Evolutionary conservation across 1,140 invertebrate genomes (phyloP).

Genomic region (Caerostris darwini): DNA sequence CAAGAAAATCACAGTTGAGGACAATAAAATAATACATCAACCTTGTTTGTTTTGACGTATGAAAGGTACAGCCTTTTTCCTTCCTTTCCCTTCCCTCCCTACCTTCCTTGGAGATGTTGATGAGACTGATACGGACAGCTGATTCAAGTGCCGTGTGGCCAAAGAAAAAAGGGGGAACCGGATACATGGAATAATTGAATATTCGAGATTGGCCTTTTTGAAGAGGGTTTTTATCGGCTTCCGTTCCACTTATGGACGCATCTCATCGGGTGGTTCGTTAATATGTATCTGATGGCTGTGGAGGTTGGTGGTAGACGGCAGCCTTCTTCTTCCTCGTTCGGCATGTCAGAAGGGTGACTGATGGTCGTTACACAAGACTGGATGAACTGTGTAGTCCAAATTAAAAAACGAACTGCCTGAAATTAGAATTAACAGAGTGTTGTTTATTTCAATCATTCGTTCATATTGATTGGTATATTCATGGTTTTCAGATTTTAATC

Average conservation of each 20-base stretch:
- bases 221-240: conserved; percentile 33
- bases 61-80: background rate
- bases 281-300: conserved; percentile 16
- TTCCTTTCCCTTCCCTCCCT: background rate
- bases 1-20: conserved; percentile 25
- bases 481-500: no score
- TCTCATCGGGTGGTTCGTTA: conserved; percentile 9
- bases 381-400: no score
- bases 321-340: background rate
- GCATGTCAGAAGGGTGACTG: background rate
- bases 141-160: background rate
- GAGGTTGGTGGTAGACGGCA: background rate
- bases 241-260: conserved; percentile 23
- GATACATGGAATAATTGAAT: conserved; percentile 41
- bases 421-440: no score
- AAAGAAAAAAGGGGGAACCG: conserved; percentile 6
- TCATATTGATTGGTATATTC: no score
- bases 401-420: no score
- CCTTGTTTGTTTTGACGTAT: conserved; percentile 56
- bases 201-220: background rate
- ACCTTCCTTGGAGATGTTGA: background rate
- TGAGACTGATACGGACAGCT: conserved; percentile 12
- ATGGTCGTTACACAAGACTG: background rate
- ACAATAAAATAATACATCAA: conserved; percentile 56
- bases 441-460: no score